Evolutionary conservation across 2,888 invertebrate species (phyloP).

Genomic region (Empis livida): DNA sequence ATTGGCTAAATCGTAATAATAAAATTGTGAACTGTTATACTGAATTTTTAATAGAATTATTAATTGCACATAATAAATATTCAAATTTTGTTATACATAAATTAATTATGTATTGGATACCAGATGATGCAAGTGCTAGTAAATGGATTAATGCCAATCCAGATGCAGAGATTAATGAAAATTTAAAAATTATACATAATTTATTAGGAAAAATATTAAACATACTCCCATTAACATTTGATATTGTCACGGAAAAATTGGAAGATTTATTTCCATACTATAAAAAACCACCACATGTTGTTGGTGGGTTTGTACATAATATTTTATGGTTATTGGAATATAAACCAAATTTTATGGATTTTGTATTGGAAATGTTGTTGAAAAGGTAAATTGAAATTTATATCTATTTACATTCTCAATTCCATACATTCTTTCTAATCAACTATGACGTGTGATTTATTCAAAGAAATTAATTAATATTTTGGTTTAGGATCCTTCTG

Average conservation of each 20-base stretch:
- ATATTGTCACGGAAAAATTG: constrained; percentile 51
- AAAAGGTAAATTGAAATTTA: constrained; percentile 47
- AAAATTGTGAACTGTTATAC: constrained; percentile 42
- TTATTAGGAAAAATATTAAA: constrained; percentile 33
- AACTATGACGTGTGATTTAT: too few relatives aligned
- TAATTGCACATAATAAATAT: constrained; percentile 55
- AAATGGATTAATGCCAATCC: constrained; percentile 50
- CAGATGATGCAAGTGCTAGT: constrained; percentile 36
- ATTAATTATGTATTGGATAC: constrained; percentile 47
- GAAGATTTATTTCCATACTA: constrained; percentile 62
- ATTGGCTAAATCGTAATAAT: constrained; percentile 40
- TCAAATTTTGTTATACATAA: constrained; percentile 46
- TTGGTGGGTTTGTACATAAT: constrained; percentile 67
- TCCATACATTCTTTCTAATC: too few relatives aligned
- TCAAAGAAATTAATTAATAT: neutral
- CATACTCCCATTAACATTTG: constrained; percentile 49
- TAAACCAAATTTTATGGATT: constrained; percentile 53
- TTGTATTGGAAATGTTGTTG: constrained; percentile 60
- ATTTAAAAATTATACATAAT: constrained; percentile 51
- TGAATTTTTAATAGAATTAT: constrained; percentile 50
- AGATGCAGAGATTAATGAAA: constrained; percentile 39
- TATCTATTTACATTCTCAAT: neutral
- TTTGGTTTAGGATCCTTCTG: constrained; percentile 47
- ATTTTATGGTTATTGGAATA: constrained; percentile 63
- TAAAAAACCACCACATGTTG: constrained; percentile 49